Conservation (phyloP, 2,797 vertebrate species). For the Chrosomus eos region DNA sequence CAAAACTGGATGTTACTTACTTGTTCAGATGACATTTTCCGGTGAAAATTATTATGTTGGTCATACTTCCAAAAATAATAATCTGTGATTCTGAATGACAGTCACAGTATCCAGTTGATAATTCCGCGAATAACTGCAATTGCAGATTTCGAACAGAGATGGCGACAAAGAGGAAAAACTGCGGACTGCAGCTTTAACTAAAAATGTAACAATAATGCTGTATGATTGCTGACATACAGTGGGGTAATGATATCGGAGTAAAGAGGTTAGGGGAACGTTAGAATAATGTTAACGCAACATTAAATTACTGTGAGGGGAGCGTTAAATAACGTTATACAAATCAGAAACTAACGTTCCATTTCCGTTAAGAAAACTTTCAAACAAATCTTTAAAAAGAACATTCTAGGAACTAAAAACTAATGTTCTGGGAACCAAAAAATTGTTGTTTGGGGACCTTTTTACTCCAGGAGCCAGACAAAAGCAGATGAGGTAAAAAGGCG, state of each 20-base stretch:
- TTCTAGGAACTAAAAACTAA: no score
- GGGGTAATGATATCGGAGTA: neutral
- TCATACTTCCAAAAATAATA: no score
- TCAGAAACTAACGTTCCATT: neutral
- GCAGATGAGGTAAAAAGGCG: neutral
- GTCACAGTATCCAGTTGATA: no score
- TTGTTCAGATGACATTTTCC: no score
- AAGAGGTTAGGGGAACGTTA: neutral
- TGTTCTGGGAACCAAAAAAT: neutral
- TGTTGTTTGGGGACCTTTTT: neutral
- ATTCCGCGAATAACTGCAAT: no score
- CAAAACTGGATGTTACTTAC: no score
- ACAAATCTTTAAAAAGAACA: neutral
- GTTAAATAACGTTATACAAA: neutral
- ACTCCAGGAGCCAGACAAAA: neutral
- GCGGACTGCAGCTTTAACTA: no score
- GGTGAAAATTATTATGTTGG: no score
- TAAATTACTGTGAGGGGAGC: neutral
- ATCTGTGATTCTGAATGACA: no score
- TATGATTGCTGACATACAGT: neutral
- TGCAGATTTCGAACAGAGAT: no score
- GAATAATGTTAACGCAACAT: neutral
- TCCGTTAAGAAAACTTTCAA: neutral
- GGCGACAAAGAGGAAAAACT: no score
- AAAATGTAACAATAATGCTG: neutral